Percentiles rank a stretch among this genome's conserved stretches.
These are phyloP conservation scores for Ranitomeya imitator DNA, from an alignment of 2,113 vertebrate species.

Conservation along the genomic window DNA sequence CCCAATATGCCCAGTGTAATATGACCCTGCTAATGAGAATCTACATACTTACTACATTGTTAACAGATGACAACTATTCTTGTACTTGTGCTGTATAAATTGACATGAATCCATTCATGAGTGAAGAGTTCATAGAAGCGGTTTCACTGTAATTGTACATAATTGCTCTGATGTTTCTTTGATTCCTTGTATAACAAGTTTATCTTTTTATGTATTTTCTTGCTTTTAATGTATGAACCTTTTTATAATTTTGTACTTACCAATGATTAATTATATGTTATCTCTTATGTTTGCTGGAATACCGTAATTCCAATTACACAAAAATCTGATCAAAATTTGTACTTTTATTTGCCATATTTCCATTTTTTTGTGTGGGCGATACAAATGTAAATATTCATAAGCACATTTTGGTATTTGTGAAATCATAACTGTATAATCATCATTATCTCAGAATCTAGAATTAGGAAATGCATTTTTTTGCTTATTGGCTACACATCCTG, in stretches of 20 bases:
- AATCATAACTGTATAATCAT: too few species aligned
- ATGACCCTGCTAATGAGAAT: too few species aligned
- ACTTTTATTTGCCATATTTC: background rate
- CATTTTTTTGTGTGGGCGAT: background rate
- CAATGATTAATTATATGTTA: background rate
- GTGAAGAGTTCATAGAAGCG: background rate
- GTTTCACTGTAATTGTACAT: background rate
- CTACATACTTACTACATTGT: too few species aligned
- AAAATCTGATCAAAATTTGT: background rate
- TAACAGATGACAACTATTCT: too few species aligned
- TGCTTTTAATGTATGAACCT: background rate
- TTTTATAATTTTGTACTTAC: background rate
- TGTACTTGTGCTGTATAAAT: background rate
- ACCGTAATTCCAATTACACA: background rate
- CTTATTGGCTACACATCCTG: too few species aligned
- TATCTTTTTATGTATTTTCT: background rate
- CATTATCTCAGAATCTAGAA: too few species aligned
- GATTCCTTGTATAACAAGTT: background rate
- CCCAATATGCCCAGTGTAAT: too few species aligned
- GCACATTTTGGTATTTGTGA: background rate
- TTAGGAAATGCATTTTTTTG: too few species aligned
- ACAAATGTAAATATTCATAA: background rate
- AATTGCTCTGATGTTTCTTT: background rate
- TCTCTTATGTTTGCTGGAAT: background rate
- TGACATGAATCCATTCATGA: background rate